Base-by-base conservation (phyloP, 2,888 invertebrate species). In the Polydrusus pterygomalis region DNA sequence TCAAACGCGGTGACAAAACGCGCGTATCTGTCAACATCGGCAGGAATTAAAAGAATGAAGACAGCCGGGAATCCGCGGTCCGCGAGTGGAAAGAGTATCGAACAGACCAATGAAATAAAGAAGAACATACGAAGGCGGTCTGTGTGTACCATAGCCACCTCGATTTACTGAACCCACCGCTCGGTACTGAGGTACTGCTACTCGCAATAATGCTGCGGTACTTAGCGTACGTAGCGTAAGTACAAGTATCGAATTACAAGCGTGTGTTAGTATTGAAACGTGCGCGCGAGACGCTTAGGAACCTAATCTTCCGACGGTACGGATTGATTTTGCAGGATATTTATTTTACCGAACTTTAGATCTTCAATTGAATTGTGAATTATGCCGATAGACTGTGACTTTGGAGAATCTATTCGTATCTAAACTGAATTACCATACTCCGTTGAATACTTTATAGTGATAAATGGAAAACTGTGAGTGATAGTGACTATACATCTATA, bases 41-140 rank as follows among this genome's bases (percentile, higher is more conserved):
- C 71, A 67, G 74, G 63, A 77, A 76, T 74, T 74, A 67, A 70
- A 77, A 74, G 78, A 78, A 75, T 76, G 73, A 67, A 65, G 76
- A 70, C 69, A 64, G 56, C 54, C 58, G 18, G 43, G 67, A 65
- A 67, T 72, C 45, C 51, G 72, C 69, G 64, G 60, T 20, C 64
- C 73, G 70, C 75, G 67, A 80, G 83, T 83, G 81, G 84, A 84
- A 84, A 83, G 82, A 84, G 83, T 79, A 80, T 71, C 69, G 71
- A 77, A 67, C 77, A 82, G 80, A 80, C 84, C 84, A 84, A 84
- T 84, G 81, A 81, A 80, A 77, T 79, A 69, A 80, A 77, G 78
- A 74, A 79, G 75, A 79, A 79, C 78, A 67, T 75, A 79, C 65
- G 82, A 82, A 83, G 84, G 84, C 84, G 84, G 83, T 80, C 81